Base-by-base conservation (phyloP, 2,888 invertebrate genomes). In the Imbricaverruca yamaguchii region DNA sequence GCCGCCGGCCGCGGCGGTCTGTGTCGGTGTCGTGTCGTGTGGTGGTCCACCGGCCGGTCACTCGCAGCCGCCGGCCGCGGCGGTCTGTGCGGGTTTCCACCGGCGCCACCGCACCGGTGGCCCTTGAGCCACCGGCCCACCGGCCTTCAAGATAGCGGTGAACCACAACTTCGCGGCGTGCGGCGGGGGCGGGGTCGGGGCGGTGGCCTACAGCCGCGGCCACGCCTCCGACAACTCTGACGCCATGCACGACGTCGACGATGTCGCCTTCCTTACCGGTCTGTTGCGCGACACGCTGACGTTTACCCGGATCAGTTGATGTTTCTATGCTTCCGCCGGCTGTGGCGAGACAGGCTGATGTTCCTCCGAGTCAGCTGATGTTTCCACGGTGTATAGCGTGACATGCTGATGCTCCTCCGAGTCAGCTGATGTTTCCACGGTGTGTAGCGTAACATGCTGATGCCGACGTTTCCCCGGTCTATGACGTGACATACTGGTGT, bases 221-320 rank as follows among this genome's bases (percentile, higher is more conserved):
- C 65, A 23, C 23, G 7, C 8, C 65, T n/a, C 65, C 10, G 83
- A 82, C 81, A 82, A 81, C 9, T 82, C 82, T 25, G 82, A 83
- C 83, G 83, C 82, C 74, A 83, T 83, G 81, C 81, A 83, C 82
- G 83, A 83, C 78, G 83, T 83, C 25, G 83, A 83, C 81, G 83
- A 83, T 57, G 83, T 83, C 69, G 83, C 83, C 77, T 83, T 83
- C 80, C 83, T 83, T 67, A 83, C 83, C 81, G 83, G 83, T 83
- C 81, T 15, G 80, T 80, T 4, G 57, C 21, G 81, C 18, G 18
- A 7, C 15, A 7, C 18, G 18, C 61, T 13, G 61, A 13, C 1
- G 61, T 61, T 18, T 39, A 1, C 39, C 39, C 39, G 4, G 39
- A 39, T 39, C 39, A 4, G 39, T 39, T 39, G 39, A 39, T 39